A percentile compares a stretch with the other conserved stretches of the same genome.
Conservation (phyloP, 2,888 invertebrate species). For the Plutella xylostella region DNA sequence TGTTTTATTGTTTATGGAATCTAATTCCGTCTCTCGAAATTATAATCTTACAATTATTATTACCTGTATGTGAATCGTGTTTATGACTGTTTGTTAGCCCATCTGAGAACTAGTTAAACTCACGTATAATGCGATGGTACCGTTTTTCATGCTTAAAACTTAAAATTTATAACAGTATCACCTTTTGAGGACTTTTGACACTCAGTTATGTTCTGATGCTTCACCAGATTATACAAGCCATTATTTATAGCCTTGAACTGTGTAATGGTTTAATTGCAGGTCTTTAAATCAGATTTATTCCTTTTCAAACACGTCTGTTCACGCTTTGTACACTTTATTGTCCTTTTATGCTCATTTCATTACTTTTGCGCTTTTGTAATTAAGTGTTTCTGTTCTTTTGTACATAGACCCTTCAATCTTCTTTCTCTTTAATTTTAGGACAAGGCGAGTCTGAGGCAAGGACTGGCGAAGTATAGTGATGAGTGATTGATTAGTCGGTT, state of each 20-base stretch:
- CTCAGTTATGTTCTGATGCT: background rate
- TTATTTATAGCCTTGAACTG: background rate
- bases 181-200: background rate
- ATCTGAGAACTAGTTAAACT: slow-evolving; percentile 2
- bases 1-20: slow-evolving; percentile 13
- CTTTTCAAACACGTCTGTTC: too few species aligned
- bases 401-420: slow-evolving; percentile 46
- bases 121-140: background rate
- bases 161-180: background rate
- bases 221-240: background rate
- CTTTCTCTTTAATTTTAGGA: slow-evolving; percentile 45
- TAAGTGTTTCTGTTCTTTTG: slow-evolving; percentile 25
- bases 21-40: slow-evolving; percentile 6
- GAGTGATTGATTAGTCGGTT: slow-evolving; percentile 17
- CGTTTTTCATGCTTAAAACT: slow-evolving; percentile 12
- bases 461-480: background rate
- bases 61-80: slow-evolving; percentile 4
- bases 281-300: too few species aligned
- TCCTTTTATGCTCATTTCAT: too few species aligned
- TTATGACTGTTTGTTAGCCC: slow-evolving; percentile 1
- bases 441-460: slow-evolving; percentile 1
- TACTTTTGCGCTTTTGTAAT: too few species aligned
- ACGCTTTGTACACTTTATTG: too few species aligned
- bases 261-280: background rate
- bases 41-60: slow-evolving; percentile 3